Conservation (phyloP, 2,113 vertebrate genomes). For the Oreochromis niloticus region DNA sequence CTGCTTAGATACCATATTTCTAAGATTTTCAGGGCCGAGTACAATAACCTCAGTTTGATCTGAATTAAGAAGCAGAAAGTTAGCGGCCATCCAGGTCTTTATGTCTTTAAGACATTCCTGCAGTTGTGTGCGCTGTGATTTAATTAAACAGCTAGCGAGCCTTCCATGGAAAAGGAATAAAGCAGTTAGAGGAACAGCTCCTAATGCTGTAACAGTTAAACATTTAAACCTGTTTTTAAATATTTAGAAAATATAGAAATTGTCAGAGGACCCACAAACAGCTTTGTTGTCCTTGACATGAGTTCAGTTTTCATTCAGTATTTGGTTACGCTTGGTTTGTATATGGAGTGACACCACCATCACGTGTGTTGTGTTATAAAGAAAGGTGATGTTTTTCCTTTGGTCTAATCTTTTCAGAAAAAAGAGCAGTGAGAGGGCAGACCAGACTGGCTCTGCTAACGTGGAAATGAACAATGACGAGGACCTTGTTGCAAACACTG, state of each 20-base stretch:
- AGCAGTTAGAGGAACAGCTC: not conserved
- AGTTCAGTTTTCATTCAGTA: not conserved
- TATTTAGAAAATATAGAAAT: not conserved
- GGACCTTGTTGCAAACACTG: slow-evolving; percentile 18
- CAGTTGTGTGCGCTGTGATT: not conserved
- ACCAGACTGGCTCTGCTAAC: not conserved
- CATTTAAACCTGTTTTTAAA: not conserved
- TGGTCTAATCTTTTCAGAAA: slow-evolving; percentile 42
- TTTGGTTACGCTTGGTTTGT: not conserved
- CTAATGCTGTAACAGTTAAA: not conserved
- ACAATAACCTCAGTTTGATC: too few species aligned
- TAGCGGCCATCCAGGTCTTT: too few species aligned
- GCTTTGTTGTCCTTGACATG: not conserved
- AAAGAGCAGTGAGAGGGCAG: slow-evolving; percentile 14
- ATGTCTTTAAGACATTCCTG: too few species aligned
- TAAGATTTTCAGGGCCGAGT: too few species aligned
- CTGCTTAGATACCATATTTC: too few species aligned
- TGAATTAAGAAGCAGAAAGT: too few species aligned
- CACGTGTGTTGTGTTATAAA: not conserved
- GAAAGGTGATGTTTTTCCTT: not conserved
- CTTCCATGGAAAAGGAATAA: not conserved
- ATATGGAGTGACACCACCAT: not conserved
- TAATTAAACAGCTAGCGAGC: not conserved
- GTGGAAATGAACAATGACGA: slow-evolving; percentile 19
- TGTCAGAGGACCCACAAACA: not conserved